Base-by-base conservation (phyloP, 1,140 invertebrate genomes). In the Pectinophora gossypiella region DNA sequence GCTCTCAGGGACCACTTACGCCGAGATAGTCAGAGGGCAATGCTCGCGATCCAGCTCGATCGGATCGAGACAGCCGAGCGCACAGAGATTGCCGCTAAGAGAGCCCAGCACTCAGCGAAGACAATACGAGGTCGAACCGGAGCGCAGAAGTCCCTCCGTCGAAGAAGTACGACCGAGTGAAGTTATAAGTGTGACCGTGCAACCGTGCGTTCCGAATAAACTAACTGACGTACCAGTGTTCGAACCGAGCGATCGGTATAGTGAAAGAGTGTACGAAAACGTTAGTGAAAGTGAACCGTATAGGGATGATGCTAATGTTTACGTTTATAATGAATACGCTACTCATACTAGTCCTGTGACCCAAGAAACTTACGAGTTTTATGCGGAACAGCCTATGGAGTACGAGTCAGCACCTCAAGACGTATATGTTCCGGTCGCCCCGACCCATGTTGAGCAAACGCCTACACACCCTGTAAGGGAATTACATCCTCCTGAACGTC, bases 1-100 rank as follows among this genome's bases (percentile, higher is more conserved):
- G 6, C 92, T 92, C 0, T 93, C 93, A 21, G 92, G 92, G 9
- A 91, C 91, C 10, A 91, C 94, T 20, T 95, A 95, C 72, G 94
- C 94, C 4, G 93, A 95, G 76, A 93, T 95, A 52, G 88, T 95
- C 7, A 90, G 90, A 45, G 93, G 94, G 42, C 72, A 85, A 36
- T 85, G 86, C 64, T 80, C 77, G 22, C 61, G 75, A 55, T 80
- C 76, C 47, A 74, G 72, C 57, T 82, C 82, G 12, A 59, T 63
- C 6, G 56, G 59, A 35, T 68, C 71, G 43, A 56, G 70, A 44
- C 60, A 67, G 18, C 60, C 58, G 18, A 71, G 72, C 36, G 57
- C 61, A 9, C 75, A 72, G 18, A 61, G 68, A 54, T 64, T 58
- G 12, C 42, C 42, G 10, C 9, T 32, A 9, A 44, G 42, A 44